Evolutionary conservation across 2,113 vertebrate genomes (phyloP), one percentile per base, ranked within the genome.

Genomic region (Heterotilapia buettikoferi): DNA sequence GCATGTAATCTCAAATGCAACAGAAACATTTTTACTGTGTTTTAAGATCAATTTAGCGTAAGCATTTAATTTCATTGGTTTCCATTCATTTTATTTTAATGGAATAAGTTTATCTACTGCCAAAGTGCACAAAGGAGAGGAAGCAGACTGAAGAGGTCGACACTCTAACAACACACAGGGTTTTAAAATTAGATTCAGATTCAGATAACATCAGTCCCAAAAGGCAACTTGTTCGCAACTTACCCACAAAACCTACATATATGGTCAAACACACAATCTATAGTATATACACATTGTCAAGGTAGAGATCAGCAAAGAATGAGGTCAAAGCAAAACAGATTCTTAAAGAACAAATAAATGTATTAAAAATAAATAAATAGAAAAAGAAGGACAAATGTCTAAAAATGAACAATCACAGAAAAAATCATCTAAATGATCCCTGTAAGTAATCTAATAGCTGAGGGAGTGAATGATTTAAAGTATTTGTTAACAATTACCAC

Each of bases 331-430:
- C 10, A 66, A 66, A 66, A 38, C 1, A 13, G 19, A 66, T 38
- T 38, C 11, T 38, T 66, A 38, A 38, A 13, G 19, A 66, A 66
- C 12, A 38, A 66, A 66, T 38, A 66, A 38, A 66, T 38, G 19
- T 66, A 38, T 66, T n/a, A 38, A 38, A 38, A 66, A 66, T 38
- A 66, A 66, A 38, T 66, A 66, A 66, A 66, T 66, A 66, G 61
- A 66, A 0, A 38, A 38, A 66, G 18, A 66, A 13, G 31, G 1
- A 66, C 31, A 66, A 38, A 38, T 66, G 6, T 0, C 61, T 38
- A 66, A 66, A 66, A 38, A 66, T 57, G 54, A 57, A 14, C 54
- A 26, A 2, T 57, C 6, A 5, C 0, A 2, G 54, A 26, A 56
- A 56, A 56, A 13, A 11, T 57, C 4, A 26, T 57, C 54, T 57